Evolutionary conservation across 35 echinoderm and acorn worm genomes (phyloP).

Genomic region (Ptychodera flava): DNA sequence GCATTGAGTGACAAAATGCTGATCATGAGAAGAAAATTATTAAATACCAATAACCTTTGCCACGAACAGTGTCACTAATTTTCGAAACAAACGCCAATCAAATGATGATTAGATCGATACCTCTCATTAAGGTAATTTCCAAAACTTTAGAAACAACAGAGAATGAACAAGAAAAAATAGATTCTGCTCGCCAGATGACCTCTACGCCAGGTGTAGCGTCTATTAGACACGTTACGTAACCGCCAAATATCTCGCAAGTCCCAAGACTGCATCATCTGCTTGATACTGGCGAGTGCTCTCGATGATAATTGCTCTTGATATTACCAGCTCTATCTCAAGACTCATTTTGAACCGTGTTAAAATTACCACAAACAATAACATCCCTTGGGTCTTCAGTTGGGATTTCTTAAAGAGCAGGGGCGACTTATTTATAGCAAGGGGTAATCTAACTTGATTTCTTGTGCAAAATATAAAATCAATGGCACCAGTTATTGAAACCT

Average conservation of each 20-base stretch:
- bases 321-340: not conserved
- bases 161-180: not conserved
- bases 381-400: not conserved
- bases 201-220: not conserved
- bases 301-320: not conserved
- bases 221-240: not conserved
- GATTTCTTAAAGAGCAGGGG: no score
- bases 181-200: not conserved
- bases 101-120: not conserved
- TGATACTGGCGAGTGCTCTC: not conserved
- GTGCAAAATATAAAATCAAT: no score
- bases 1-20: not conserved
- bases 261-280: not conserved
- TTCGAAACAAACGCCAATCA: not conserved
- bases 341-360: not conserved
- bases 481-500: no score
- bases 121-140: not conserved
- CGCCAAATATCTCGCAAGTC: not conserved
- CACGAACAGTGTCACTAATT: no score
- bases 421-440: no score
- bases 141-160: not conserved
- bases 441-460: no score
- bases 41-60: not conserved
- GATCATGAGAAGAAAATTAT: not conserved
- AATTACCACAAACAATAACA: not conserved